Evolutionary conservation across 1,140 invertebrate genomes (phyloP).

Genomic region (Agraylea sexmaculata): DNA sequence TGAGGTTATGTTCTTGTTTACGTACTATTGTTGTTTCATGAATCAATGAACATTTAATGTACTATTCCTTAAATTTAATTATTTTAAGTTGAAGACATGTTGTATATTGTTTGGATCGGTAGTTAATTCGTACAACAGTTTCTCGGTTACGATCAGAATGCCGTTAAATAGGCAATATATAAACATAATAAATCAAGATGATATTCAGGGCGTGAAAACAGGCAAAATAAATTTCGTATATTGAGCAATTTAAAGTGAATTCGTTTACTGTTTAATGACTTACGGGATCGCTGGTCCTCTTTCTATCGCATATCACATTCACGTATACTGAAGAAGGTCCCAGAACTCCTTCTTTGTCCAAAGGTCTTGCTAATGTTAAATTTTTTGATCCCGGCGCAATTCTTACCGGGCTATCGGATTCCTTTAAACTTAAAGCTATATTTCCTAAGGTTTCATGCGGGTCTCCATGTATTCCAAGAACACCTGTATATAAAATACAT

Average conservation of each 20-base stretch:
- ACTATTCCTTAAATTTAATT: no score
- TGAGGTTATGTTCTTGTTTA: no score
- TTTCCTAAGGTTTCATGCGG: slow-evolving; percentile 54
- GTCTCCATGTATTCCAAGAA: slow-evolving; percentile 68
- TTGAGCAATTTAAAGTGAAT: neutral
- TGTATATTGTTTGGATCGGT: no score
- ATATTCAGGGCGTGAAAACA: no score
- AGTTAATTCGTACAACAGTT: no score
- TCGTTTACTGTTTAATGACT: slow-evolving; percentile 16
- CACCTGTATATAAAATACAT: slow-evolving; percentile 32
- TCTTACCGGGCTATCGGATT: slow-evolving; percentile 62
- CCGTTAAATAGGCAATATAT: no score
- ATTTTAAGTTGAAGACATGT: no score
- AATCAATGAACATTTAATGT: no score
- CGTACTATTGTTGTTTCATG: no score
- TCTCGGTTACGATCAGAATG: no score
- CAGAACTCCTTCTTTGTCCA: slow-evolving; percentile 75
- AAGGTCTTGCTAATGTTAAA: slow-evolving; percentile 57
- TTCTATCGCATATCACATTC: slow-evolving; percentile 71
- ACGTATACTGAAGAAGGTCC: slow-evolving; percentile 76
- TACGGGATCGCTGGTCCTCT: slow-evolving; percentile 66
- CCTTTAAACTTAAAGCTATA: slow-evolving; percentile 67
- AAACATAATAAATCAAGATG: no score
- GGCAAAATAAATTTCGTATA: no score
- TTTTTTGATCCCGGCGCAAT: slow-evolving; percentile 69